Conservation (phyloP, 64 coral and sea anemone species). For the Acropora yongei region DNA sequence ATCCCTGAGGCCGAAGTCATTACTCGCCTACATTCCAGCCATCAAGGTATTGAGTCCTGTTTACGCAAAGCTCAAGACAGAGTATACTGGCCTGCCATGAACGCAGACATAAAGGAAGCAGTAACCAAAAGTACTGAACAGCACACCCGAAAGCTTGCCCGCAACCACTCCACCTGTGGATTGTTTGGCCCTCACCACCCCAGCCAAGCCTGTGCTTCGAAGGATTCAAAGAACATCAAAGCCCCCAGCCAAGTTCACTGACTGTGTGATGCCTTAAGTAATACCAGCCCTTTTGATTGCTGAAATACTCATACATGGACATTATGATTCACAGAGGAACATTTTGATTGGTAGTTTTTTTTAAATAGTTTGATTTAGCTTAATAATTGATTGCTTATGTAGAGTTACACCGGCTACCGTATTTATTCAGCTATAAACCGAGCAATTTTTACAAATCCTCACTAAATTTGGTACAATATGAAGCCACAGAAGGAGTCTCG, state of each 20-base stretch:
- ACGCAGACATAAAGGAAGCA: background rate
- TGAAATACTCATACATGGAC: conserved; percentile 22
- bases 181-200: conserved; percentile 4
- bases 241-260: conserved; percentile 18
- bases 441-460: no score
- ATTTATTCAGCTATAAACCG: no score
- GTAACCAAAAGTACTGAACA: conserved; percentile 2
- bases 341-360: conserved; percentile 10
- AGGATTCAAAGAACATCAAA: conserved; percentile 34
- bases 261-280: conserved; percentile 38
- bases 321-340: conserved; percentile 38
- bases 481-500: no score
- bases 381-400: conserved; percentile 21
- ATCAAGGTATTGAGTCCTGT: background rate
- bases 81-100: background rate
- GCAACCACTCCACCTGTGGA: conserved; percentile 28
- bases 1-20: background rate
- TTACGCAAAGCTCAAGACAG: background rate
- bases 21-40: background rate
- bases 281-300: conserved; percentile 32
- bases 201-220: conserved; percentile 28
- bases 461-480: no score
- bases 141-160: conserved; percentile 25
- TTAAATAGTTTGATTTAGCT: conserved; percentile 12
- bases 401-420: conserved; percentile 16